Evolutionary conservation across 2,888 invertebrate species (phyloP).

Genomic region (Diarsia rubi): DNA sequence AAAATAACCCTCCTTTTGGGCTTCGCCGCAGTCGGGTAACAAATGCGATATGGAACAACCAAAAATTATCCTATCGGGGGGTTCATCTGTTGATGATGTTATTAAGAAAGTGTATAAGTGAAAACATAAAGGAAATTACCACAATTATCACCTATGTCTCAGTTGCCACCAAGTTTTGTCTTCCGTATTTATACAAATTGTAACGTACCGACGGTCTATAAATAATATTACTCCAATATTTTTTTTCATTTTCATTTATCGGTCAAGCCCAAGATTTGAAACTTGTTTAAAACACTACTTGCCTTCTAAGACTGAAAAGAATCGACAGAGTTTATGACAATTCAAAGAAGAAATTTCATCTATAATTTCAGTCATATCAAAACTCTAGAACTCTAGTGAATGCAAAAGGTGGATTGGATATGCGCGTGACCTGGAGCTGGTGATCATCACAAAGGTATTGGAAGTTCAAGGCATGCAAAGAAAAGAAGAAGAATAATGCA

Average conservation of each 20-base stretch:
- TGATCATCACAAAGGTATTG: neutral
- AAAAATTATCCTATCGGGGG: neutral
- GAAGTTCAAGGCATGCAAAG: neutral
- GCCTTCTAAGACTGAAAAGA: neutral
- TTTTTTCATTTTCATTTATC: neutral
- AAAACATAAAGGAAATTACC: neutral
- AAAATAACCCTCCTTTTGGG: too few species aligned
- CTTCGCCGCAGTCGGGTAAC: too few species aligned
- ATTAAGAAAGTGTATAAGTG: neutral
- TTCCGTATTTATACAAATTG: neutral
- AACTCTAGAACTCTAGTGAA: neutral
- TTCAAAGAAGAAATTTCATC: neutral
- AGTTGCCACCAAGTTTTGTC: neutral
- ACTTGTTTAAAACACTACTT: neutral
- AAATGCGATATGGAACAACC: neutral
- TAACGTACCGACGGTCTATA: neutral
- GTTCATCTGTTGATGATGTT: neutral
- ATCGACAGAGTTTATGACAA: neutral
- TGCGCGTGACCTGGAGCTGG: neutral
- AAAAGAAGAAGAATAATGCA: neutral
- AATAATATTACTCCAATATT: neutral
- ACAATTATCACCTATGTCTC: neutral
- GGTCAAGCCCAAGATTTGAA: neutral
- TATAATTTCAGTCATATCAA: neutral
- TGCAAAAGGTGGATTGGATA: neutral